These are phyloP conservation scores for Aphidoletes aphidimyza DNA, from an alignment of 2,888 invertebrate species.

Conservation along the genomic window DNA sequence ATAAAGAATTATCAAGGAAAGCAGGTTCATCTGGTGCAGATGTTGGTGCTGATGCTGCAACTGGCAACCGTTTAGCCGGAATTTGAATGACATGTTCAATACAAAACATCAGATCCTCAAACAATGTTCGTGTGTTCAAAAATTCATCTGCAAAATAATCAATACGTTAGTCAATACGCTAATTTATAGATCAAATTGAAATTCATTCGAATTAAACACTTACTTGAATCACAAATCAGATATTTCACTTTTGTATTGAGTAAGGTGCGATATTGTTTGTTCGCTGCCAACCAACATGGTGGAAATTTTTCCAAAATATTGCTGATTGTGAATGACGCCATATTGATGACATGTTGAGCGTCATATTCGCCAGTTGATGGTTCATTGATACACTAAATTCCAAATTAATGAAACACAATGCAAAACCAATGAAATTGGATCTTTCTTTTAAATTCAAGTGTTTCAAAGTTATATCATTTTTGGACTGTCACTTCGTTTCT, in stretches of 20 bases:
- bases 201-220: neutral
- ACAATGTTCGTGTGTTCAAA: conserved; percentile 13
- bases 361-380: neutral
- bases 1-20: too few relatives aligned
- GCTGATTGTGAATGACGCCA: neutral
- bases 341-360: neutral
- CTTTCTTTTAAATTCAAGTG: neutral
- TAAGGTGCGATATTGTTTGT: neutral
- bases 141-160: neutral
- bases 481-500: too few relatives aligned
- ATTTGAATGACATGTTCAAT: neutral
- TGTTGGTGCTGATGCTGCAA: neutral
- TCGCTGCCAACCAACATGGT: neutral
- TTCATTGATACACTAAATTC: neutral
- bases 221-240: neutral
- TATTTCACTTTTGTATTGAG: neutral
- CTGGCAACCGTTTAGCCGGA: neutral
- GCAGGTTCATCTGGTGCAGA: neutral
- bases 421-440: neutral
- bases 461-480: neutral
- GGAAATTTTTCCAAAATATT: neutral
- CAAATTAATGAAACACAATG: neutral
- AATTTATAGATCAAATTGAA: neutral
- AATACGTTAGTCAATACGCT: neutral
- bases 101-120: neutral